These are phyloP conservation scores for Crossoptilon crossoptilon DNA, from an alignment of 2,797 vertebrate genomes.

Conservation along the genomic window DNA sequence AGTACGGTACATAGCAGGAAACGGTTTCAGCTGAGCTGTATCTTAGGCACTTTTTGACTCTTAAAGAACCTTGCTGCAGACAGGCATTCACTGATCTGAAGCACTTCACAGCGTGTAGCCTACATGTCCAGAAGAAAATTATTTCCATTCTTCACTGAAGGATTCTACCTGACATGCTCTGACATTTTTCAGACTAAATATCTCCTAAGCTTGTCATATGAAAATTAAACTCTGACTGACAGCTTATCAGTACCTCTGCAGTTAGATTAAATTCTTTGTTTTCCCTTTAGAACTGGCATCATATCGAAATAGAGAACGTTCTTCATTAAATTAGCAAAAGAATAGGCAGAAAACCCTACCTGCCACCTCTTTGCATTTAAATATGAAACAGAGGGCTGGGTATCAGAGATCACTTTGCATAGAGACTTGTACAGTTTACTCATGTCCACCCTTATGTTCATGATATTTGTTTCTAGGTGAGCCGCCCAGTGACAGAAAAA, in stretches of 20 bases:
- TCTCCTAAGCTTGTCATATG: neutral
- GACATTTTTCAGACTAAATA: neutral
- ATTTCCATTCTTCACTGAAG: neutral
- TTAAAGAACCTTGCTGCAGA: neutral
- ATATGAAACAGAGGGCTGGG: neutral
- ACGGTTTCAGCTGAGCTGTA: neutral
- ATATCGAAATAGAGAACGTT: neutral
- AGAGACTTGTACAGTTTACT: neutral
- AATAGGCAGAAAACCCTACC: neutral
- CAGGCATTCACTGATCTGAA: neutral
- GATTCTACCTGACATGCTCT: neutral
- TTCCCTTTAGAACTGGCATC: neutral
- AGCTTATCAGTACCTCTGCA: neutral
- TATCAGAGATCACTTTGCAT: neutral
- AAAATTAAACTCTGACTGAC: neutral
- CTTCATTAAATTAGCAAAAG: neutral
- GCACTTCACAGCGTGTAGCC: neutral
- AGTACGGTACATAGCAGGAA: neutral
- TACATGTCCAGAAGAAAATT: neutral
- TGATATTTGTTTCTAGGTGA: conserved; percentile 85
- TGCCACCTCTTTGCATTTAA: neutral
- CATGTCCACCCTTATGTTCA: neutral
- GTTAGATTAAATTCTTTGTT: neutral
- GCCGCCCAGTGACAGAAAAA: conserved; percentile 87
- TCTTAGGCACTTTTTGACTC: neutral